Evolutionary conservation across 2,113 vertebrate genomes (phyloP).

Genomic region (Candoia aspera): DNA sequence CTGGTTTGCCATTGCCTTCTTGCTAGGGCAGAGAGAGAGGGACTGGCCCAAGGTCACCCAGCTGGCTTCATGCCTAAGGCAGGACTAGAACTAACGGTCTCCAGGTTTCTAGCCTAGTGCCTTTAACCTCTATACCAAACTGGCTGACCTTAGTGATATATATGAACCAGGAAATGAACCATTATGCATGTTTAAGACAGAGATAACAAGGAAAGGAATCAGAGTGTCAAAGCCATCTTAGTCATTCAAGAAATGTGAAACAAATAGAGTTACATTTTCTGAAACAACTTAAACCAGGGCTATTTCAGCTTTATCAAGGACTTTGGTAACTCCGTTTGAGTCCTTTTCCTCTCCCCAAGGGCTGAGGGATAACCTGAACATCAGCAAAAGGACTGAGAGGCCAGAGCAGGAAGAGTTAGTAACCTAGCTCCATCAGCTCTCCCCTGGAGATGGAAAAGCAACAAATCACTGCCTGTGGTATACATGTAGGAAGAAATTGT

Average conservation of each 20-base stretch:
- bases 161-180: background rate
- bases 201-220: background rate
- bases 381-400: background rate
- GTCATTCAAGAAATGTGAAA: background rate
- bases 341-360: background rate
- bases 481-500: background rate
- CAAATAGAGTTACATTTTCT: background rate
- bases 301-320: background rate
- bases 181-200: background rate
- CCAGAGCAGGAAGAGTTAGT: background rate
- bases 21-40: background rate
- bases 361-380: background rate
- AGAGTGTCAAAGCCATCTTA: background rate
- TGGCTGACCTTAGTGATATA: background rate
- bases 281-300: background rate
- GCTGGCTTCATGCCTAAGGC: background rate
- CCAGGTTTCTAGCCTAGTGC: too few species aligned
- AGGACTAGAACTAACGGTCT: background rate
- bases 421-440: background rate
- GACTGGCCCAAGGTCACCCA: background rate
- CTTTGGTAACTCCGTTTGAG: background rate
- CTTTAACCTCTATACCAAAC: background rate
- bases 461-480: background rate
- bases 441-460: background rate
- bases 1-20: background rate